Evolutionary conservation across 2,888 invertebrate species (phyloP), one percentile per base, ranked within the genome.

Genomic region (Elegia similella): DNA sequence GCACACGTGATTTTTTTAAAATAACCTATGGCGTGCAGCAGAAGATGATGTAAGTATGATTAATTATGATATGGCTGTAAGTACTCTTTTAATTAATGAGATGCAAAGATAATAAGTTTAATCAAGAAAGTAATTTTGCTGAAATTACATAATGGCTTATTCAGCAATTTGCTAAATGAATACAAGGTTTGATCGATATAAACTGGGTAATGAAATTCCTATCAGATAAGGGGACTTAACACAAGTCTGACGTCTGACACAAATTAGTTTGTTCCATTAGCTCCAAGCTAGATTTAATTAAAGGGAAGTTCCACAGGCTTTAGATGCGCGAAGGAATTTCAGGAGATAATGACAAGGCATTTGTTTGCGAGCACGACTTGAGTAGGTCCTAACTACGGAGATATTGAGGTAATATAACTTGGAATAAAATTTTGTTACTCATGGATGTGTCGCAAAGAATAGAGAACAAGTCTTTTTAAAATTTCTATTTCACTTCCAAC

Each of bases 121-220:
- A n/a, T n/a, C 38, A 38, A 38, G 12, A n/a, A 34, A 34, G 10
- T 10, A 34, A 23, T 34, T 34, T 34, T 10, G 34, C 8, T 34
- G 8, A 34, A 34, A 10, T 8, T 34, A 34, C 34, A 15, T 48
- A 48, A 48, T 50, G 16, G 50, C 34, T 50, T 34, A 34, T 12
- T 34, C 50, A 50, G 32, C 50, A 50, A 3, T 34, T 34, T 34
- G 0, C 16, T 15, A 34, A 38, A 30, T 34, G 6, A 29, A 50
- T 16, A 43, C 17, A 43, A 43, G n/a, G 23, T 50, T 34, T 34
- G 50, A 38, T 50, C 34, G 34, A 34, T 50, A 50, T 34, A 15
- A 7, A 42, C 46, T 50, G 58, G 48, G n/a, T 30, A 52, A 59
- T 56, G 56, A 54, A 61, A 44, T 57, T 59, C 59, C 47, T 23